These are phyloP conservation scores for Microtus ochrogaster DNA, from an alignment of 2,113 vertebrate species.

Conservation along the genomic window DNA sequence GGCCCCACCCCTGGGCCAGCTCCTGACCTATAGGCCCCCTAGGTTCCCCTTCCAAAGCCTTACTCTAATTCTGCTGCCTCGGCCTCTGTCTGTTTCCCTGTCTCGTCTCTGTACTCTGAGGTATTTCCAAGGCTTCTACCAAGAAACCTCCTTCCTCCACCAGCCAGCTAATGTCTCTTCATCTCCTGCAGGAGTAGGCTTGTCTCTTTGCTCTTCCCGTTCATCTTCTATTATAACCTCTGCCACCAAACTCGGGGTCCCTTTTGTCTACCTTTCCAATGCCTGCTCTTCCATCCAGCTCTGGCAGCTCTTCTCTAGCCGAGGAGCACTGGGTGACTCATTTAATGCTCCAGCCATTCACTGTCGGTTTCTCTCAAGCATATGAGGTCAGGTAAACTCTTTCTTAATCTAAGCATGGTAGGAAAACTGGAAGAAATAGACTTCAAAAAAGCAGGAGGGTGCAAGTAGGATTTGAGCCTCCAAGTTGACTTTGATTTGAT, in stretches of 20 bases:
- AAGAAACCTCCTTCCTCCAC: neutral
- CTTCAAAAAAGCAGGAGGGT: neutral
- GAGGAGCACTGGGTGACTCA: neutral
- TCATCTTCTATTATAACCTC: neutral
- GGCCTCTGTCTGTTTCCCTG: neutral
- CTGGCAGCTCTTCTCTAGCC: neutral
- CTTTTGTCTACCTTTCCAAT: conserved; percentile 3
- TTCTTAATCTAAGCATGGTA: neutral
- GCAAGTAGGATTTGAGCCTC: neutral
- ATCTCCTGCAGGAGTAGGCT: neutral
- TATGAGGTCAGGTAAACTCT: neutral
- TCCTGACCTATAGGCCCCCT: neutral
- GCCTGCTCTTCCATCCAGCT: neutral
- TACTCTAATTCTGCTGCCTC: neutral
- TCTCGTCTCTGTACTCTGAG: neutral
- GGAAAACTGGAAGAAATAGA: neutral
- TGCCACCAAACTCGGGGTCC: neutral
- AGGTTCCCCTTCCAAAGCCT: neutral
- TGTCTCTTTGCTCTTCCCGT: neutral
- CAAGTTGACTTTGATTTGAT: neutral
- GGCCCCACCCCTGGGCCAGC: neutral
- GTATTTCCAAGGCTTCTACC: neutral
- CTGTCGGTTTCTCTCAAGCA: neutral
- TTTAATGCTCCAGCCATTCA: neutral
- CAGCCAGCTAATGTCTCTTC: neutral